Conservation (phyloP, 2,113 vertebrate genomes). For the Chunga burmeisteri region DNA sequence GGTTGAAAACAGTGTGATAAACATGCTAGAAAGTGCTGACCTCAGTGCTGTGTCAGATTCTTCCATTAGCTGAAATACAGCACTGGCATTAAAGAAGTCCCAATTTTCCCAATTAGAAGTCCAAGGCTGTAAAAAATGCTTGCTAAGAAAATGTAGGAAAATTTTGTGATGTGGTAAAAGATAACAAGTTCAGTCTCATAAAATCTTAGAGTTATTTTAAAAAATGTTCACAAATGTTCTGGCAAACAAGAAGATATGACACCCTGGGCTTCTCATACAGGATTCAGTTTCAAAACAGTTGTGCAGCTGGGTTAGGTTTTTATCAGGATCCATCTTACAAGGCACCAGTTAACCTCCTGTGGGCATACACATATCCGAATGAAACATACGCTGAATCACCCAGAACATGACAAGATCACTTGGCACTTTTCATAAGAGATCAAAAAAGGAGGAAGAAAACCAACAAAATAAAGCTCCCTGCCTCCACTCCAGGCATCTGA, state of each 20-base stretch:
- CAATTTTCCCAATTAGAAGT: slow-evolving; percentile 47
- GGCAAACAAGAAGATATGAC: not conserved
- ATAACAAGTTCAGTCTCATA: not conserved
- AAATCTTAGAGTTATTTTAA: not conserved
- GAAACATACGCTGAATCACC: not conserved
- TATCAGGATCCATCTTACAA: slow-evolving; percentile 6
- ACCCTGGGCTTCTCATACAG: not conserved
- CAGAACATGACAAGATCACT: slow-evolving; percentile 17
- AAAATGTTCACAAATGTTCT: not conserved
- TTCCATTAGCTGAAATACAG: slow-evolving; percentile 45
- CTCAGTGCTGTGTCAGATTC: slow-evolving; percentile 13
- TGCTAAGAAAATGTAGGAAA: not conserved
- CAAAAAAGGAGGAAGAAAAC: not conserved
- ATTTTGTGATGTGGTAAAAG: not conserved
- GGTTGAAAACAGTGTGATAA: slow-evolving; percentile 7
- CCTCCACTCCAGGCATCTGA: not conserved
- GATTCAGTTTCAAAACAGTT: not conserved
- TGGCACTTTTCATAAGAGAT: slow-evolving; percentile 26
- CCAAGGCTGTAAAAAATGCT: slow-evolving; percentile 21
- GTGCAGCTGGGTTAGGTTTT: not conserved
- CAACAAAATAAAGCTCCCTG: not conserved
- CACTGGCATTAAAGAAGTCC: slow-evolving; percentile 16
- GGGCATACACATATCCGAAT: slow-evolving; percentile 3
- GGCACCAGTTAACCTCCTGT: slow-evolving; percentile 29
- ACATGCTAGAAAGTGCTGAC: slow-evolving; percentile 13